Base-by-base conservation (phyloP, 2,888 invertebrate genomes). In the Drosophila stalkeri region DNA sequence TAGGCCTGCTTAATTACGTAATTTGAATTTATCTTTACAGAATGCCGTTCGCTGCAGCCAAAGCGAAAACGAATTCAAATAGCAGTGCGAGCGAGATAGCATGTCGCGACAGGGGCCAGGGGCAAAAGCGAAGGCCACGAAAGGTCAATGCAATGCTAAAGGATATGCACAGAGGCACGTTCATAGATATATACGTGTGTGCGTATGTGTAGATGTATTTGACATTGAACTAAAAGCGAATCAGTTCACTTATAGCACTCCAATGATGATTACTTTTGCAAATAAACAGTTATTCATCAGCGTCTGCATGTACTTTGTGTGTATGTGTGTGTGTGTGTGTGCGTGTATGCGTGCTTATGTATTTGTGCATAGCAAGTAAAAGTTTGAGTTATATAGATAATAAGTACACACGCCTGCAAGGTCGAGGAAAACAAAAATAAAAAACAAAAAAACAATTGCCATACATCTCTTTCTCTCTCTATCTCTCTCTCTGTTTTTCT, bases 1-100 rank as follows among this genome's bases (percentile, higher is more conserved):
- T 83, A 74, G 84, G 57, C 62, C 64, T 64, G 76, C 72, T 76
- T 81, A 83, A 86, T 85, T 86, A 81, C 79, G 75, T 86, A 89
- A 85, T 83, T 83, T 77, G 61, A 73, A 85, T 75, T 75, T 81
- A 77, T 79, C 84, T 84, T 63, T 57, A 43, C 57, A 77, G 52
- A 72, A 72, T 60, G 75, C 65, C 72, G 51, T 54, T 49, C 46
- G 54, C 51, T 44, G 73, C 47, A 33, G 18, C 33, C 16, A 56
- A 14, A 11, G 51, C 43, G 33, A 47, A 73, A 23, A 12, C 23
- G 31, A 41, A 52, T 20, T 18, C 14, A 43, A 47, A 41, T n/a
- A 14, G 35, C 11, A 8, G 43, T n/a, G 56, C 2, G n/a, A 51
- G 51, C n/a, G 37, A 52, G 56, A 47, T 5, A 49, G 57, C 3